These are phyloP conservation scores for Rana temporaria DNA, from an alignment of 2,113 vertebrate genomes.

Conservation along the genomic window DNA sequence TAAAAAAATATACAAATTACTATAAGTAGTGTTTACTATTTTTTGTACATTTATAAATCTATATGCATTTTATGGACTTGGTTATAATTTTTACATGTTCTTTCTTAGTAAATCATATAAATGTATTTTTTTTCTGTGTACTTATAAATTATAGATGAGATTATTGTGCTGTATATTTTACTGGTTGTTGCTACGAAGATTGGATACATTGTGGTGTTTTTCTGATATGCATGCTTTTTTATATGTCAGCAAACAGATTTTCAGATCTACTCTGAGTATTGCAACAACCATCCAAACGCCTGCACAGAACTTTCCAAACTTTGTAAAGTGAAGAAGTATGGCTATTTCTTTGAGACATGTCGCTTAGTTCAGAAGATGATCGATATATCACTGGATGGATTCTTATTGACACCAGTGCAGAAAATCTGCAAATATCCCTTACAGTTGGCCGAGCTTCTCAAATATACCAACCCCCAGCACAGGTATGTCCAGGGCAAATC, in stretches of 20 bases:
- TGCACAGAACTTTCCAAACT: slow-evolving; percentile 90
- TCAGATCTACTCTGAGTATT: slow-evolving; percentile 97
- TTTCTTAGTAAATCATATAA: no score
- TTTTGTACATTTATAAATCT: no score
- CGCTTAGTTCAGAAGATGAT: slow-evolving; percentile 96
- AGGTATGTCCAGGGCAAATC: slow-evolving; percentile 70
- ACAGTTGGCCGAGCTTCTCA: slow-evolving; percentile 92
- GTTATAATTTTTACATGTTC: no score
- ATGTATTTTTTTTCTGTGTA: no score
- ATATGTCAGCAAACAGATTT: slow-evolving; percentile 90
- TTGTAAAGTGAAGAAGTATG: slow-evolving; percentile 91
- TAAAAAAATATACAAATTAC: no score
- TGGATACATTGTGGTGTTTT: not conserved
- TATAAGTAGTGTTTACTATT: no score
- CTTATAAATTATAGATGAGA: no score
- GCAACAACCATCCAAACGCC: slow-evolving; percentile 96
- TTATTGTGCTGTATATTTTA: not conserved
- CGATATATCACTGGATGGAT: slow-evolving; percentile 92
- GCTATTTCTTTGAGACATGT: slow-evolving; percentile 97
- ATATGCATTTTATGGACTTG: no score
- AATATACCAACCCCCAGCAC: slow-evolving; percentile 94
- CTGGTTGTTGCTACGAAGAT: not conserved
- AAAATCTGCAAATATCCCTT: slow-evolving; percentile 98
- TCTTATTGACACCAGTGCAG: slow-evolving; percentile 93
- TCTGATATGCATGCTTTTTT: not conserved